These are phyloP conservation scores for Corythornis cristatus DNA, from an alignment of 2,113 vertebrate species.

Conservation along the genomic window DNA sequence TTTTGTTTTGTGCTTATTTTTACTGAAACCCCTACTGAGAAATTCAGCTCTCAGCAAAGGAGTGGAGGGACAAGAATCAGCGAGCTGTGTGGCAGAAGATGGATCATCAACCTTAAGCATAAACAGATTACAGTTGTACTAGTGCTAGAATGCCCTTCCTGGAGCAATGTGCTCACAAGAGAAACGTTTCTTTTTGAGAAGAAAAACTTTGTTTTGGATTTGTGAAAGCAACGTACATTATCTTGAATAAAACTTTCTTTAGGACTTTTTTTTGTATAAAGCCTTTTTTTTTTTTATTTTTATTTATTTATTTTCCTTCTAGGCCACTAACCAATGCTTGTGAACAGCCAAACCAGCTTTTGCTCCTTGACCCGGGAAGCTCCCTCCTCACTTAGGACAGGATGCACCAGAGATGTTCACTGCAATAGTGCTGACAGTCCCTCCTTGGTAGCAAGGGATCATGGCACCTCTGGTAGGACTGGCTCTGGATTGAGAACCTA, in stretches of 20 bases:
- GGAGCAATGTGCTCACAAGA: not conserved
- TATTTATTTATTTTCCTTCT: not conserved
- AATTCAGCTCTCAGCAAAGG: not conserved
- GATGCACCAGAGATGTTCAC: not conserved
- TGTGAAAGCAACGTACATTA: not conserved
- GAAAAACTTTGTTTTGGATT: not conserved
- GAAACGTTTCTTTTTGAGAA: not conserved
- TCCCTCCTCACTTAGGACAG: not conserved
- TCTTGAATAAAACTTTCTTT: not conserved
- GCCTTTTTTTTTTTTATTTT: not conserved
- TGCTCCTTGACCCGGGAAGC: not conserved
- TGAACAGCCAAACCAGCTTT: not conserved
- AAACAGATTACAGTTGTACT: not conserved
- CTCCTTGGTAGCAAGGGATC: not conserved
- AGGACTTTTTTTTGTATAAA: not conserved
- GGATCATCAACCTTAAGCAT: not conserved
- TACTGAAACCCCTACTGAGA: not conserved
- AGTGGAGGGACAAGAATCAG: not conserved
- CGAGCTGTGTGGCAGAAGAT: not conserved
- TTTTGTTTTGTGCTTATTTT: not conserved
- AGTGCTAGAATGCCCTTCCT: not conserved
- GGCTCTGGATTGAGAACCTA: not conserved
- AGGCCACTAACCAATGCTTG: not conserved
- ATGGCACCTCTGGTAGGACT: not conserved
- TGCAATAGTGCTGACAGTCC: not conserved